phyloP scores from a whole-genome alignment of 2,797 vertebrate species.

The Hippopotamyrus pictus region DNA sequence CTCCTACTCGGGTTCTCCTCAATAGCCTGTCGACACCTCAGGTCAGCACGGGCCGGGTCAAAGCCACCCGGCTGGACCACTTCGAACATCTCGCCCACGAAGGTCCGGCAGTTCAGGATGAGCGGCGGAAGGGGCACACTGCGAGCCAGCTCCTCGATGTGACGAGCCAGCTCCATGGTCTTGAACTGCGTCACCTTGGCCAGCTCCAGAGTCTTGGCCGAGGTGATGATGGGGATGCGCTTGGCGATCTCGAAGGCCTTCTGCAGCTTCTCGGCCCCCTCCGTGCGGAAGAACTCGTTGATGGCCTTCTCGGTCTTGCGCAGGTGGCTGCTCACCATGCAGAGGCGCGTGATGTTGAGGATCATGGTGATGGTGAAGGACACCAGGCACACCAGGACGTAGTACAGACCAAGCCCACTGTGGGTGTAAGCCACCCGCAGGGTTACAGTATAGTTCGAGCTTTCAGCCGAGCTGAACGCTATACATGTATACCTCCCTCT shows the following conservation, averaged over 20 bases:
- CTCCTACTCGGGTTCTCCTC: not conserved
- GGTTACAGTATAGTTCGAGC: slow-evolving; percentile 69
- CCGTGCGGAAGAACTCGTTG: slow-evolving; percentile 91
- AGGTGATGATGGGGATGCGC: slow-evolving; percentile 87
- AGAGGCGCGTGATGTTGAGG: slow-evolving; percentile 80
- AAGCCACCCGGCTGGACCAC: slow-evolving; percentile 54
- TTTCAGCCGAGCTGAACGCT: slow-evolving; percentile 26
- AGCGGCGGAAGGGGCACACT: slow-evolving; percentile 86
- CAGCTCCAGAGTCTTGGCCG: slow-evolving; percentile 82
- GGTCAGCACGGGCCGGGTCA: slow-evolving; percentile 38
- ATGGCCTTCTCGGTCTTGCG: slow-evolving; percentile 86
- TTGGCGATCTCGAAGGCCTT: slow-evolving; percentile 92
- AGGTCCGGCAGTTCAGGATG: slow-evolving; percentile 76
- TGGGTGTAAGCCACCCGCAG: slow-evolving; percentile 77
- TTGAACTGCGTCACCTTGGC: slow-evolving; percentile 94
- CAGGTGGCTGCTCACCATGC: slow-evolving; percentile 90
- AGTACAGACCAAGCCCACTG: slow-evolving; percentile 85
- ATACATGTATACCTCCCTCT: slow-evolving; percentile 83
- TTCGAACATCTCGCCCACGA: slow-evolving; percentile 67
- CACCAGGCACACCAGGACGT: slow-evolving; percentile 79
- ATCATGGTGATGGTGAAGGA: slow-evolving; percentile 81
- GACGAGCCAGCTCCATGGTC: slow-evolving; percentile 87
- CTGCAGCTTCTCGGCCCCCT: slow-evolving; percentile 90
- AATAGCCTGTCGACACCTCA: slow-evolving; percentile 48
- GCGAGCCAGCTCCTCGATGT: slow-evolving; percentile 87